Evolutionary conservation across 1,140 invertebrate genomes (phyloP), one percentile per base, ranked within the genome.

Genomic region (Bombus soroeensis): DNA sequence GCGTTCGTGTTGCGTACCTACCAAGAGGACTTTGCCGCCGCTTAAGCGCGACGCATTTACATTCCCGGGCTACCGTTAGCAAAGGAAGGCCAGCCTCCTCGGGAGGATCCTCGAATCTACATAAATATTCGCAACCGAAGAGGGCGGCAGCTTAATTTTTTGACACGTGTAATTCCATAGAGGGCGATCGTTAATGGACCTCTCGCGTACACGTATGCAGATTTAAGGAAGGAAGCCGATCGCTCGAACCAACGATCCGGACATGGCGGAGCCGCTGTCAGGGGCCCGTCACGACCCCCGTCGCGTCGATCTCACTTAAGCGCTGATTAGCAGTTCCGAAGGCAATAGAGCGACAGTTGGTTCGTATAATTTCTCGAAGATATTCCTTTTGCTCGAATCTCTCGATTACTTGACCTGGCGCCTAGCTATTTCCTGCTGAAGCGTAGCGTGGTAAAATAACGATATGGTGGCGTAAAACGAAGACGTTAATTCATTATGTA

Each of bases 31-130:
- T 84, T 83, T 70, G 85, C 80, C 81, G 87, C 15, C 76, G 88
- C 81, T 92, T 90, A 86, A 92, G 86, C 86, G 90, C 72, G 89
- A 87, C 87, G 85, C 89, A 93, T 93, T 93, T 91, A 88, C 92
- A 93, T 93, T 92, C 83, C 83, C 87, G 85, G 88, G 59, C 92
- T 93, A 92, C 92, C 92, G 93, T 93, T 93, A 92, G 59, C 87
- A 39, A 41, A 2, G 8, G 37, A 2, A 85, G 73, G 37, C 86
- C 39, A 57, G 57, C 59, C 84, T 70, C 72, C 39, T 53, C 72
- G 22, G 34, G 8, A 78, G 78, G 84, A 90, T 88, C 81, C 82
- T 88, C 86, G 89, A 89, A 93, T 92, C 88, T 91, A 81, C 92
- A 92, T 93, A 92, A 92, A 93, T 92, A 91, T 89, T 89, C 74